These are phyloP conservation scores for Enteromius paludinosus DNA, from an alignment of 2,797 vertebrate genomes.

Conservation along the genomic window DNA sequence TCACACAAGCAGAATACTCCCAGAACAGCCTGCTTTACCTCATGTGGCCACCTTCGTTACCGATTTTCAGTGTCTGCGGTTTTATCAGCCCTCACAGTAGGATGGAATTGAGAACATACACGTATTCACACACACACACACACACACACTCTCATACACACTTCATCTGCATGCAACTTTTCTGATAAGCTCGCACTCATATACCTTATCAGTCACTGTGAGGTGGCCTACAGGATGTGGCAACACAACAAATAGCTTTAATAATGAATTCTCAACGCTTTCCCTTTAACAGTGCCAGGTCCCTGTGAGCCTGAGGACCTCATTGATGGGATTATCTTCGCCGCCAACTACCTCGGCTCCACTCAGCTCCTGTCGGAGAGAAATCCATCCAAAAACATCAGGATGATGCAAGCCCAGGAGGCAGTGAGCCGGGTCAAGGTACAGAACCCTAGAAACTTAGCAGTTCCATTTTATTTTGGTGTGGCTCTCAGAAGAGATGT, in stretches of 20 bases:
- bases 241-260: conserved; percentile 46
- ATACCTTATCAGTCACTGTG: conserved; percentile 25
- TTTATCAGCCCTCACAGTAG: conserved; percentile 26
- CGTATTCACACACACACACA: conserved; percentile 18
- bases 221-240: conserved; percentile 35
- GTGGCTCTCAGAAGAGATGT: neutral
- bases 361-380: conserved; percentile 97
- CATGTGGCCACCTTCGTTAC: conserved; percentile 56
- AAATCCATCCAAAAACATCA: conserved; percentile 97
- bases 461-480: conserved; percentile 9
- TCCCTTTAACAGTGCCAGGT: conserved; percentile 86
- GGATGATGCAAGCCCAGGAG: conserved; percentile 99
- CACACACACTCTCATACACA: conserved; percentile 22
- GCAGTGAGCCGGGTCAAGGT: conserved; percentile 98
- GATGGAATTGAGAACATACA: conserved; percentile 25
- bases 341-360: conserved; percentile 98
- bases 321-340: conserved; percentile 99
- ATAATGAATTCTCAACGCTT: conserved; percentile 37
- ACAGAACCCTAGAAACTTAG: conserved; percentile 54
- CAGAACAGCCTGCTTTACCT: conserved; percentile 37
- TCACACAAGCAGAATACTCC: conserved; percentile 70
- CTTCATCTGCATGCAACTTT: conserved; percentile 5
- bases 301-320: conserved; percentile 98
- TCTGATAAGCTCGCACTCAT: conserved; percentile 37
- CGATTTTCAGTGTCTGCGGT: conserved; percentile 27